Evolutionary conservation across 2,888 invertebrate genomes (phyloP), one percentile per base, ranked within the genome.

Genomic region (Cataglyphis altisquamis): DNA sequence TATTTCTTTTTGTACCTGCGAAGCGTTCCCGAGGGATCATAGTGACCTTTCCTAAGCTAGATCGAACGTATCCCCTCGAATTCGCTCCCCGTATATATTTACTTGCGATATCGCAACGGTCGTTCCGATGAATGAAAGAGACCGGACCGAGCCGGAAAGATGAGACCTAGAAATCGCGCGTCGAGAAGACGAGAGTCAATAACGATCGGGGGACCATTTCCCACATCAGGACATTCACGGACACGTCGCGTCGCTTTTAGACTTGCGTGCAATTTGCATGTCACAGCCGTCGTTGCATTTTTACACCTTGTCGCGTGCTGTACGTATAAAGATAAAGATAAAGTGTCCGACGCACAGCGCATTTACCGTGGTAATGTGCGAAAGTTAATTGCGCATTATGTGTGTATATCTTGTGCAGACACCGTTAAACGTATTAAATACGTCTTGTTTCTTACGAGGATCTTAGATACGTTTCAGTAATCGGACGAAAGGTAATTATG

Each of bases 101-200:
- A 60, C 45, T 57, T 57, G 57, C 57, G 68, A 55, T 66, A 52
- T 45, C 82, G 84, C 88, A 91, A 91, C 91, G 85, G 91, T 86
- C 89, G 87, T 86, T 89, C 62, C 63, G 15, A 32, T 66, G 12
- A 66, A 66, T 83, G 45, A 85, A 52, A 52, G 25, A 67, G 55
- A 39, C n/a, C 48, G 52, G 77, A 57, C 10, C 55, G 32, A 29
- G 29, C 18, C 18, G 63, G 55, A 45, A 68, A 78, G 41, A 41
- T 67, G 41, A 45, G 36, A 67, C n/a, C 15, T 15, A 25, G 32
- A 78, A 68, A 78, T 67, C 36, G 8, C 12, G 41, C 21, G 21
- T 60, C 9, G 32, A 62, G 9, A 29, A 52, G 32, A 32, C 52
- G 55, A 78, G 10, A 78, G 41, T 57, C 68, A 68, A 78, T 45